Conservation (phyloP, 2,797 vertebrate genomes). For the Bufotes viridis region DNA sequence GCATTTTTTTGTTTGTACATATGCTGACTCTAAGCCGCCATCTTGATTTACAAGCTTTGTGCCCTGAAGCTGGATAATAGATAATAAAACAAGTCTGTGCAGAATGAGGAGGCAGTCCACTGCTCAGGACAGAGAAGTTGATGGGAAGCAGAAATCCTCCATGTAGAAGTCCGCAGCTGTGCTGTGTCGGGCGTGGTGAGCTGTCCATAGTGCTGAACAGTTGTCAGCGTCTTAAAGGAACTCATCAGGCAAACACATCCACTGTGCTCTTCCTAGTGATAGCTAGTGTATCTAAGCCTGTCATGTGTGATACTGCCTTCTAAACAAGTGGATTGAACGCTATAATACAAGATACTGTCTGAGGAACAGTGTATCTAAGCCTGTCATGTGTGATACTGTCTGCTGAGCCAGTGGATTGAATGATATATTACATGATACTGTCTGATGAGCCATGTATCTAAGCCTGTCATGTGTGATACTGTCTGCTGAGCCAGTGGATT, state of each 20-base stretch:
- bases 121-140: not conserved
- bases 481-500: too few species aligned
- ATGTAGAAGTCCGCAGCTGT: not conserved
- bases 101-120: not conserved
- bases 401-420: too few species aligned
- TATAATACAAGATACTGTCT: too few species aligned
- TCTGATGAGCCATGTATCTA: too few species aligned
- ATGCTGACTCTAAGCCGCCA: not conserved
- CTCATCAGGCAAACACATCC: too few species aligned
- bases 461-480: too few species aligned
- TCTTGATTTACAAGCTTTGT: not conserved
- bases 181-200: not conserved
- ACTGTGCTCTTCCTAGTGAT: not conserved
- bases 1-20: too few species aligned
- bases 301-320: not conserved
- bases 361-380: too few species aligned
- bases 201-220: not conserved
- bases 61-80: not conserved
- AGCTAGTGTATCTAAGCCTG: not conserved
- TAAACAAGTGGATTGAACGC: not conserved
- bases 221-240: not conserved
- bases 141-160: too few species aligned
- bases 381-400: too few species aligned
- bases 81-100: too few species aligned
- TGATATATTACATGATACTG: too few species aligned